Evolutionary conservation across 2,888 invertebrate species (phyloP), one percentile per base, ranked within the genome.

Genomic region (Kuschelorhynchus macadamiae): DNA sequence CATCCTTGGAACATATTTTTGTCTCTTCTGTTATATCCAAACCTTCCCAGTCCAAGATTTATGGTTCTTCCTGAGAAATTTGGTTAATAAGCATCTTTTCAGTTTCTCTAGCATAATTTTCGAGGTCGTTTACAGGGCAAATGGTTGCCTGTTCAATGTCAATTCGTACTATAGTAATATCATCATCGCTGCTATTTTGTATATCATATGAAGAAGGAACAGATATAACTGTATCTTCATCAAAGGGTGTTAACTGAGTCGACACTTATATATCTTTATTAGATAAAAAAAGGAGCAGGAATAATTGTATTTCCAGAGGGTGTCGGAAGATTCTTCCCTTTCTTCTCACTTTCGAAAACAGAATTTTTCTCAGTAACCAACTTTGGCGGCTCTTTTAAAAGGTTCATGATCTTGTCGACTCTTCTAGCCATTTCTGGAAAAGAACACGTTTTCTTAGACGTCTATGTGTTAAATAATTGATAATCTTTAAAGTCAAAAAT

Each of bases 361-460:
- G 25, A 25, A 49, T 30, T 14, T 49, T 21, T 49, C 21, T 21
- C 25, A 25, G 25, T 25, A 3, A 25, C 25, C 25, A 25, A 25
- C 25, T 25, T 25, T 25, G 25, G 7, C 49, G 52, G 30, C 52
- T 4, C 33, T 52, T 52, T 32, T 52, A 52, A 52, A 33, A 52
- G 52, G 52, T 52, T 52, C 52, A 52, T 44, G 16, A 52, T 52
- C 52, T 16, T 52, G 52, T 52, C 52, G 12, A 18, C 32, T 52
- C 52, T 52, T 52, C 36, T 52, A 52, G 52, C 33, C 32, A 52
- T 52, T 33, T 52, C 52, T 52, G 52, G 16, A 52, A 52, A 52
- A 36, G 16, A 52, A 32, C 16, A 33, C 16, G 32, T 30, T 12
- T 52, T 25, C 25, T 25, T 25, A 5, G 25, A 25, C 8, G 11